Base-by-base conservation (phyloP, 2,797 vertebrate genomes). In the Sebastes iracundus region DNA sequence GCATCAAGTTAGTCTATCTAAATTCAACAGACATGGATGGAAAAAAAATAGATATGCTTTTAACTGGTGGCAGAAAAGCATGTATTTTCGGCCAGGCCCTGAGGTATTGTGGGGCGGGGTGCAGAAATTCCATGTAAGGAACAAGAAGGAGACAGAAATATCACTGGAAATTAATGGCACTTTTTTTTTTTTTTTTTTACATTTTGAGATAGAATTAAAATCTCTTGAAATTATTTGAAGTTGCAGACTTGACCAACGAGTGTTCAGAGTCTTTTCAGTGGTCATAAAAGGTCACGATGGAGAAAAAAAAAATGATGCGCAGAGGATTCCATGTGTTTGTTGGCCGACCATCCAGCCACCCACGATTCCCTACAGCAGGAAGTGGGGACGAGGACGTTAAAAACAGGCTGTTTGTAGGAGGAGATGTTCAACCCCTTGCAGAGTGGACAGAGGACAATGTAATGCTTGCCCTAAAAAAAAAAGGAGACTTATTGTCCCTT, bases 101-200 rank as follows among this genome's bases (percentile, higher is more conserved):
- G 93, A 93, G 92, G 93, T 91, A 88, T 75, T 33, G 53, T 71
- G 86, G 83, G 81, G 82, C 52, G n/a, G 75, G 82, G 75, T 70
- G 75, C 74, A 81, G 66, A 85, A 67, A 67, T 75, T 68, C 59
- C 71, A 86, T 38, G 32, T 80, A 35, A 69, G 84, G 66, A 84
- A 82, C 33, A 78, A 56, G 66, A 82, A 80, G 49, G 55, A 79
- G 59, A 87, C 61, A 84, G 72, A 84, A 68, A 65, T 72, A 83
- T 81, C 28, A 80, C 68, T 75, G 75, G 63, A 90, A 89, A 86
- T 83, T 71, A 93, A 95, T 92, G 92, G 91, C 93, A 94, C 94
- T 94, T 94, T 78, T 67, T 76, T 66, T 58, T 69, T 14, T 56
- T 56, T 77, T 62, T 62, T 65, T 79, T 66, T 56, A 83, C 77